These are phyloP conservation scores for Drosophila mayri DNA, from an alignment of 1,140 invertebrate genomes.

Conservation along the genomic window DNA sequence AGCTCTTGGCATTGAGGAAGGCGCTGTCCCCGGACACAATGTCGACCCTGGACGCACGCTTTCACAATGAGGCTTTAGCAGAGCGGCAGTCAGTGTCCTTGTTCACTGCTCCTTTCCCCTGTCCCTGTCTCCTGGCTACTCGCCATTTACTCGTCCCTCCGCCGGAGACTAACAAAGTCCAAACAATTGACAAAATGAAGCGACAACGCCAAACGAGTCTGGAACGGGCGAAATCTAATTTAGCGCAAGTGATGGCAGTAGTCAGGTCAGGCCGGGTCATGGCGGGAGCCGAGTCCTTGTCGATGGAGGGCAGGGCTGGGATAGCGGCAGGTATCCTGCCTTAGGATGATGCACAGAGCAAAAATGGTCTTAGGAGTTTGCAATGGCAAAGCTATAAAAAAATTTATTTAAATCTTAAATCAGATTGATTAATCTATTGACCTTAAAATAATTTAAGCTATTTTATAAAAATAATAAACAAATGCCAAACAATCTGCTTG, in stretches of 20 bases:
- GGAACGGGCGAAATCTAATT: conserved; percentile 75
- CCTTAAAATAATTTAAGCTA: neutral
- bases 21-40: conserved; percentile 59
- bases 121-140: conserved; percentile 4
- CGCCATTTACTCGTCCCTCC: conserved; percentile 65
- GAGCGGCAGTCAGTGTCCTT: conserved; percentile 38
- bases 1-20: conserved; percentile 61
- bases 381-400: too few species aligned
- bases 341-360: conserved; percentile 8
- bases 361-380: too few species aligned
- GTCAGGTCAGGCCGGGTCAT: conserved; percentile 26
- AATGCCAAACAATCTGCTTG: neutral
- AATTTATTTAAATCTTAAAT: too few species aligned
- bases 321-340: conserved; percentile 16
- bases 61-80: conserved; percentile 62
- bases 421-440: neutral
- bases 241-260: conserved; percentile 69
- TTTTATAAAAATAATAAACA: neutral
- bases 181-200: conserved; percentile 77
- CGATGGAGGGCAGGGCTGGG: neutral
- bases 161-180: conserved; percentile 61
- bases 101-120: neutral
- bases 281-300: conserved; percentile 16
- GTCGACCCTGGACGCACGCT: conserved; percentile 40
- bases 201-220: conserved; percentile 63